A percentile compares a stretch with the other conserved stretches of the same genome.
Evolutionary conservation across 1,140 invertebrate genomes (phyloP).

Genomic region (Homalodisca vitripennis): DNA sequence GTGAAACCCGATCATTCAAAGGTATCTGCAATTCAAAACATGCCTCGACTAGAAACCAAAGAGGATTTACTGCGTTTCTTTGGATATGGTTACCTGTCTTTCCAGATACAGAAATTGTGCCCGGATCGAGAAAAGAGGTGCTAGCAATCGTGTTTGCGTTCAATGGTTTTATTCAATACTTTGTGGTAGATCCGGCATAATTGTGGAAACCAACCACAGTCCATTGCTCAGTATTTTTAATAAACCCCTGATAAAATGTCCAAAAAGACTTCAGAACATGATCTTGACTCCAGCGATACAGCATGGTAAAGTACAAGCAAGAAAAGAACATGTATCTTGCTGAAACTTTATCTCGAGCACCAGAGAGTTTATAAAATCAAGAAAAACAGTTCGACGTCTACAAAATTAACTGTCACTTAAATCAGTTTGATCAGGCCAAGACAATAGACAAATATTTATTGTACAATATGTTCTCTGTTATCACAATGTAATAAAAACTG

Average conservation of each 20-base stretch:
- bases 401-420: too few species aligned
- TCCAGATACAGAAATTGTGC: neutral
- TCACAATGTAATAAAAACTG: too few species aligned
- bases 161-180: neutral
- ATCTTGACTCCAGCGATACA: neutral
- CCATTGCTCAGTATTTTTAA: conserved; percentile 8
- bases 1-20: neutral
- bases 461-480: too few species aligned
- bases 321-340: neutral
- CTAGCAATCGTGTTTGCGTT: conserved; percentile 32
- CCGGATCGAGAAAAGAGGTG: conserved; percentile 9
- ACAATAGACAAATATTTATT: too few species aligned
- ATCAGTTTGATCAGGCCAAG: too few species aligned
- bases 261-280: neutral
- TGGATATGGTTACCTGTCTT: neutral
- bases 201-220: neutral
- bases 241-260: neutral
- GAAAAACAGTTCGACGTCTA: neutral
- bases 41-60: neutral
- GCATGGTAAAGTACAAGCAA: neutral
- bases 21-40: neutral
- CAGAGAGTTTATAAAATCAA: neutral
- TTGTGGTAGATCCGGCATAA: neutral
- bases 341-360: neutral
- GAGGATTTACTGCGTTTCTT: neutral